phyloP scores from a whole-genome alignment of 2,888 invertebrate genomes.

The Lepidocyrtinus sp. region DNA sequence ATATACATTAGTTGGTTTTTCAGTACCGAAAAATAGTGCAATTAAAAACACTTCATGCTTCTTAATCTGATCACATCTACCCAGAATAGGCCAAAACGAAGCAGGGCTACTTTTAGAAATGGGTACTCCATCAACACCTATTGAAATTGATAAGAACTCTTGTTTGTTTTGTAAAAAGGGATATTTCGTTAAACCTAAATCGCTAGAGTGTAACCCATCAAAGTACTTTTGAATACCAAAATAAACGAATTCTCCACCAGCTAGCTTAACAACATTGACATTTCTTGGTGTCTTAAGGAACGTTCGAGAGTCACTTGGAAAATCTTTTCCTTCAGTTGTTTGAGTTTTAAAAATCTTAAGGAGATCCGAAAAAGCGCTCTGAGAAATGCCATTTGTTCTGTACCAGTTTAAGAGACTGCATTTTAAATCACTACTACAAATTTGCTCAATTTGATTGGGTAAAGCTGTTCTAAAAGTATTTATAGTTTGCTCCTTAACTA shows the following conservation, averaged over 20 bases:
- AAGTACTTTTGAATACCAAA: slow-evolving; percentile 17
- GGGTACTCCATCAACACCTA: slow-evolving; percentile 20
- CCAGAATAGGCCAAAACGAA: slow-evolving; percentile 26
- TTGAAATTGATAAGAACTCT: background rate
- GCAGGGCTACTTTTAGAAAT: slow-evolving; percentile 3
- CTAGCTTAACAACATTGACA: background rate
- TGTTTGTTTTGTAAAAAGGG: background rate
- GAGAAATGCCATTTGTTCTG: slow-evolving; percentile 7
- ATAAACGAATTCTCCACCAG: slow-evolving; percentile 17
- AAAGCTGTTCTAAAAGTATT: too few relatives aligned
- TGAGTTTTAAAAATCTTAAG: background rate
- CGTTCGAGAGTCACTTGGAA: background rate
- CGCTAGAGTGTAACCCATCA: background rate
- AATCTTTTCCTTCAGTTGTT: background rate
- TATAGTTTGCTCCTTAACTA: too few relatives aligned
- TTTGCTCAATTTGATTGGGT: too few relatives aligned
- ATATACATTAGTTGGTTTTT: slow-evolving; percentile 3
- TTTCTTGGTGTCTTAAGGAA: slow-evolving; percentile 8
- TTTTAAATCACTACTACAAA: too few relatives aligned
- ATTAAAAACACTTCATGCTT: background rate
- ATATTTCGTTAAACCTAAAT: background rate
- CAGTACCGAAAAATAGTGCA: background rate
- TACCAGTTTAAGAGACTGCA: too few relatives aligned
- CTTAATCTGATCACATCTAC: background rate
- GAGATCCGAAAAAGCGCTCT: background rate